These are phyloP conservation scores for Microdon myrmicae DNA, from an alignment of 2,888 invertebrate genomes.

Conservation along the genomic window DNA sequence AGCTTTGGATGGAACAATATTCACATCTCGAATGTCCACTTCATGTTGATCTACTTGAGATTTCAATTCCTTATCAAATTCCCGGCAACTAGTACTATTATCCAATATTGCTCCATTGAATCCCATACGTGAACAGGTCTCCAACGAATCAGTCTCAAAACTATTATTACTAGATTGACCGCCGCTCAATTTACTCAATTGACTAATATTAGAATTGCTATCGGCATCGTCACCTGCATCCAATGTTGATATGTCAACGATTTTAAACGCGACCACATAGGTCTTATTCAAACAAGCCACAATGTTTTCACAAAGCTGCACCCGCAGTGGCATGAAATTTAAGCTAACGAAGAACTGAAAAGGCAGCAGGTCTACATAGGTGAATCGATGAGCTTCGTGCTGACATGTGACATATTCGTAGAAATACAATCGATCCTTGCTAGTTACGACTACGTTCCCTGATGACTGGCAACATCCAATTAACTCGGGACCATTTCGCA, in stretches of 20 bases:
- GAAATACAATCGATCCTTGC: conserved; percentile 65
- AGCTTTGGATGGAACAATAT: conserved; percentile 69
- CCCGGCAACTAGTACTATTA: conserved; percentile 63
- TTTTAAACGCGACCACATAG: conserved; percentile 73
- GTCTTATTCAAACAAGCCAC: conserved; percentile 73
- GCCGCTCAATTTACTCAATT: conserved; percentile 58
- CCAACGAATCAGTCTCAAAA: conserved; percentile 63
- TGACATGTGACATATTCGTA: conserved; percentile 74
- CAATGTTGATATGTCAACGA: conserved; percentile 62
- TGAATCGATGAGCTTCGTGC: conserved; percentile 73
- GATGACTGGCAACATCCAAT: conserved; percentile 73
- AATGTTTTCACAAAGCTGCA: conserved; percentile 76
- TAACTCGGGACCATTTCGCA: conserved; percentile 70
- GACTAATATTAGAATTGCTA: conserved; percentile 56
- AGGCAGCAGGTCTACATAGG: conserved; percentile 77
- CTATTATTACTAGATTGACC: conserved; percentile 60
- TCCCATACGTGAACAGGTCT: conserved; percentile 58
- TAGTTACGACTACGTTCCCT: conserved; percentile 63
- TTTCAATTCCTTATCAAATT: conserved; percentile 63
- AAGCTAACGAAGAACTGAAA: conserved; percentile 74
- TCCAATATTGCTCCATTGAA: conserved; percentile 63
- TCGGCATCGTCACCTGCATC: conserved; percentile 57
- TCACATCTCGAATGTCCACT: conserved; percentile 71
- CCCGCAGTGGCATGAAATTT: conserved; percentile 71
- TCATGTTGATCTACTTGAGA: conserved; percentile 63